A percentile compares a stretch with the other conserved stretches of the same genome.
Evolutionary conservation across 2,888 invertebrate genomes (phyloP).

Genomic region (Callyntrura sp.): DNA sequence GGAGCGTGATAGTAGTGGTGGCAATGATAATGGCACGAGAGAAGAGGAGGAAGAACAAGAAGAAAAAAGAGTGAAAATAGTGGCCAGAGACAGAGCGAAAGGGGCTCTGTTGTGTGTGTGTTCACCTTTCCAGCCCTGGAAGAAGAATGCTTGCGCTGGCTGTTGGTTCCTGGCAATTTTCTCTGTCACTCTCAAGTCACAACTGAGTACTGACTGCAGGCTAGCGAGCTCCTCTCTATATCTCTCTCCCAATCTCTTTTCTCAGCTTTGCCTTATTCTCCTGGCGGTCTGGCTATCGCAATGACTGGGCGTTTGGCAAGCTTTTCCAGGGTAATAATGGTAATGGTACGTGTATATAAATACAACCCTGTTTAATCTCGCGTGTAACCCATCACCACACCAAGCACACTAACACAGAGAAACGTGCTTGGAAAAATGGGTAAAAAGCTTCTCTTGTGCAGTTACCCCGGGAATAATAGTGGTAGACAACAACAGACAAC

Average conservation of each 20-base stretch:
- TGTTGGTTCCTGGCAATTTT: slow-evolving; percentile 59
- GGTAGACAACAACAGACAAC: too few species aligned
- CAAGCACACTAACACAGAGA: too few species aligned
- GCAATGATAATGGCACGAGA: background rate
- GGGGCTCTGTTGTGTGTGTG: slow-evolving; percentile 62
- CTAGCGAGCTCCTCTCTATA: too few species aligned
- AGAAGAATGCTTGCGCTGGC: slow-evolving; percentile 69
- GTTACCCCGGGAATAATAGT: too few species aligned
- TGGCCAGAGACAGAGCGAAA: slow-evolving; percentile 31
- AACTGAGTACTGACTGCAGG: background rate
- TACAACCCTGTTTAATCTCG: background rate
- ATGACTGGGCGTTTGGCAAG: background rate
- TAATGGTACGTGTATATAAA: background rate
- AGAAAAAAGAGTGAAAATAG: background rate
- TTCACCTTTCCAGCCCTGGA: slow-evolving; percentile 76
- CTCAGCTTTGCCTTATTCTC: too few species aligned
- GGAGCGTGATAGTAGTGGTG: background rate
- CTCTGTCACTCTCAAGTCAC: slow-evolving; percentile 64
- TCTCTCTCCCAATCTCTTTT: too few species aligned
- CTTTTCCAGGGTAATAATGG: background rate
- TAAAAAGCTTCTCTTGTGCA: too few species aligned
- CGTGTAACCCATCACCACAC: slow-evolving; percentile 2
- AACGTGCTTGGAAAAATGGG: too few species aligned
- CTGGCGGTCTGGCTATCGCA: background rate
- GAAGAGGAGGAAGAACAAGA: background rate